Evolutionary conservation across 2,113 vertebrate species (phyloP).

Genomic region (Pyxicephalus adspersus): DNA sequence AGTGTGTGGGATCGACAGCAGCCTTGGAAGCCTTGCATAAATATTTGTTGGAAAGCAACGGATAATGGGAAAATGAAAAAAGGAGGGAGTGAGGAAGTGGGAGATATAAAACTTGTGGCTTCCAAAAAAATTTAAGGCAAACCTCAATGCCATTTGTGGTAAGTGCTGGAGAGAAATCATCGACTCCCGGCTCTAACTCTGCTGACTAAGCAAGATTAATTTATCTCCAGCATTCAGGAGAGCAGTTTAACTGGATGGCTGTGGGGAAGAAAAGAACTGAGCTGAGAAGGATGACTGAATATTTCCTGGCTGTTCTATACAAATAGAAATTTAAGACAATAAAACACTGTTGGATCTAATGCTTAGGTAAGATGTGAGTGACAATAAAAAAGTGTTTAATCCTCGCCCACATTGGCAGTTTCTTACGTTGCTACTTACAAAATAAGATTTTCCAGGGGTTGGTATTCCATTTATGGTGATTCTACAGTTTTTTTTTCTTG

Average conservation of each 20-base stretch:
- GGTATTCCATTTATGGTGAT: too few species aligned
- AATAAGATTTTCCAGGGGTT: too few species aligned
- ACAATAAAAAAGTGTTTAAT: neutral
- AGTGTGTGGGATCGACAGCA: neutral
- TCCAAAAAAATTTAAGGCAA: conserved; percentile 12
- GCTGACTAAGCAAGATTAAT: conserved; percentile 40
- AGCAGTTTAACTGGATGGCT: neutral
- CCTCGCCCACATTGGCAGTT: too few species aligned
- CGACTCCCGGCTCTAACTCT: conserved; percentile 5
- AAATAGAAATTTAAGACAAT: neutral
- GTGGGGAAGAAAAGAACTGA: neutral
- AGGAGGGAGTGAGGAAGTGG: neutral
- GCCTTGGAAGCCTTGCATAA: neutral
- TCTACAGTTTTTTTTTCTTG: too few species aligned
- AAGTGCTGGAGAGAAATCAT: conserved; percentile 22
- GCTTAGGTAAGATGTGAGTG: neutral
- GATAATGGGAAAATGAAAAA: conserved; percentile 11
- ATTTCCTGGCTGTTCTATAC: conserved; percentile 14
- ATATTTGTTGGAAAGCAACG: neutral
- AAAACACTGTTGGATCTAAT: neutral
- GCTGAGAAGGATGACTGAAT: neutral
- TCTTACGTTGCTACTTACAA: too few species aligned
- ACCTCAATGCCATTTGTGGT: conserved; percentile 50
- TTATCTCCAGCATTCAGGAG: neutral
- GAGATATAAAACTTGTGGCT: neutral